Evolutionary conservation across 2,797 vertebrate genomes (phyloP).

Genomic region (Accipiter superciliosus): DNA sequence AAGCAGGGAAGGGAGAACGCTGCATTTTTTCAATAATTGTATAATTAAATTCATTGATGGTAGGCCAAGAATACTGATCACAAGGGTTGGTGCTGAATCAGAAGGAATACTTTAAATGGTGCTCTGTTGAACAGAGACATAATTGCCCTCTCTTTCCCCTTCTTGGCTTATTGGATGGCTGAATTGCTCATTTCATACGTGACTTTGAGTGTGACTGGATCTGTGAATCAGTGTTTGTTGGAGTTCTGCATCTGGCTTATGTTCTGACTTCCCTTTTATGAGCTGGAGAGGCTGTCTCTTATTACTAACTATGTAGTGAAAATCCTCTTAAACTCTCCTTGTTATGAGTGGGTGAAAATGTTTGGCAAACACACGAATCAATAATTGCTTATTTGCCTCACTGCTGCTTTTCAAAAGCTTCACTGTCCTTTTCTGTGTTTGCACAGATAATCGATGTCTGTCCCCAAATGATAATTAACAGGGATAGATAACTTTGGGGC

Average conservation of each 20-base stretch:
- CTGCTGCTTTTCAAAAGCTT: slow-evolving; percentile 47
- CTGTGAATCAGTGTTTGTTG: slow-evolving; percentile 78
- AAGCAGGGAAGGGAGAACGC: not conserved
- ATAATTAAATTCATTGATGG: slow-evolving; percentile 56
- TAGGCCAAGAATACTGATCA: slow-evolving; percentile 48
- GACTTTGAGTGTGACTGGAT: slow-evolving; percentile 71
- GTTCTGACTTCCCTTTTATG: slow-evolving; percentile 59
- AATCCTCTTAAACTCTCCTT: slow-evolving; percentile 42
- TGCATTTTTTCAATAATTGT: not conserved
- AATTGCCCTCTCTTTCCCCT: slow-evolving; percentile 32
- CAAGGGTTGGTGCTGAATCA: slow-evolving; percentile 70
- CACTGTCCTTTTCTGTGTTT: slow-evolving; percentile 53
- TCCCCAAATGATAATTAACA: slow-evolving; percentile 35
- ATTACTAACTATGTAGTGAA: slow-evolving; percentile 7
- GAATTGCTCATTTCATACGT: slow-evolving; percentile 66
- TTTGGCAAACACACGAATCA: slow-evolving; percentile 58
- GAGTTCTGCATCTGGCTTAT: slow-evolving; percentile 65
- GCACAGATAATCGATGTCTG: slow-evolving; percentile 54
- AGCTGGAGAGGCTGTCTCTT: slow-evolving; percentile 68
- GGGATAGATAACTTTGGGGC: not conserved
- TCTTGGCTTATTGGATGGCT: slow-evolving; percentile 15
- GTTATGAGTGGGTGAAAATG: slow-evolving; percentile 50
- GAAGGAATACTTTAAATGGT: slow-evolving; percentile 53
- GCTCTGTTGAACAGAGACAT: slow-evolving; percentile 63
- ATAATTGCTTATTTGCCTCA: slow-evolving; percentile 70